Percentiles rank a stretch among this genome's conserved stretches.
Conservation (phyloP, 2,113 vertebrate species). For the Neofelis nebulosa region DNA sequence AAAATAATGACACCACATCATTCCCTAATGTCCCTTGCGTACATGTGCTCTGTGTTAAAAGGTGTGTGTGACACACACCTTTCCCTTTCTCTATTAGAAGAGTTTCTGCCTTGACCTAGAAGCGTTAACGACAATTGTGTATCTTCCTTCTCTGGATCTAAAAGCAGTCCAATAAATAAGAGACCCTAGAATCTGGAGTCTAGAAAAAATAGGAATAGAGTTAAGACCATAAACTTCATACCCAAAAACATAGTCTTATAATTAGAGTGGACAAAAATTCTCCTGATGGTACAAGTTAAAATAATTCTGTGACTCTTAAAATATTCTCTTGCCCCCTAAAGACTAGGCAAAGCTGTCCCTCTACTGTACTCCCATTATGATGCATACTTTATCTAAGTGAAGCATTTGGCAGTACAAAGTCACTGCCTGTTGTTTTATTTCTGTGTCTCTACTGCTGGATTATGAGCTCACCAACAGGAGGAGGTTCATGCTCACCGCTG, state of each 20-base stretch:
- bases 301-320: background rate
- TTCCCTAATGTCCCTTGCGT: background rate
- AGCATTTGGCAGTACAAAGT: background rate
- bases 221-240: background rate
- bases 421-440: background rate
- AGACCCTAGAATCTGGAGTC: background rate
- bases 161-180: background rate
- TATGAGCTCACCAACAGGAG: background rate
- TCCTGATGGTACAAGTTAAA: background rate
- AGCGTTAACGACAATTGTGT: background rate
- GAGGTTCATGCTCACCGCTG: background rate
- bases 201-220: background rate
- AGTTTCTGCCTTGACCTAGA: background rate
- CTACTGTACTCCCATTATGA: background rate
- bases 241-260: background rate
- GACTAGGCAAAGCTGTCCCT: background rate
- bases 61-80: background rate
- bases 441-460: background rate
- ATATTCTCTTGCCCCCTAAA: background rate
- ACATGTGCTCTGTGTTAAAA: background rate
- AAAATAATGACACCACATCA: background rate
- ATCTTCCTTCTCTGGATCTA: background rate
- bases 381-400: background rate
- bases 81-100: background rate
- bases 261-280: background rate